Evolutionary conservation across 2,113 vertebrate genomes (phyloP).

Genomic region (Pleuronectes platessa): DNA sequence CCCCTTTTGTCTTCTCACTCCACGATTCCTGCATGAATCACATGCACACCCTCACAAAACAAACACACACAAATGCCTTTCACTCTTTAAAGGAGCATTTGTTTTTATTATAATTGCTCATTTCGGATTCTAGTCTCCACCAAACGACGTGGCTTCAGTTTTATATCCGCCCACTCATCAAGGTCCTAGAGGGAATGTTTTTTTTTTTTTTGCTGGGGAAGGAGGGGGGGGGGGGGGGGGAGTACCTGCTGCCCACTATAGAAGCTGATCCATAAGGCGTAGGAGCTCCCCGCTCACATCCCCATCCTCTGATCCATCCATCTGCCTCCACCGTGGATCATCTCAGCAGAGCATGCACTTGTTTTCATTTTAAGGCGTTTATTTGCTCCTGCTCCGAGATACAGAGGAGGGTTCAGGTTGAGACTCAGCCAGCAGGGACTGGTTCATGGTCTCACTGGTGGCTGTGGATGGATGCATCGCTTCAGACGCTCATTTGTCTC

Average conservation of each 20-base stretch:
- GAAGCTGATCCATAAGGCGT: slow-evolving; percentile 75
- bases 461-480: neutral
- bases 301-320: slow-evolving; percentile 57
- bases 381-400: slow-evolving; percentile 26
- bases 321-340: slow-evolving; percentile 60
- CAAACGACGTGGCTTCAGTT: slow-evolving; percentile 65
- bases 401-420: slow-evolving; percentile 36
- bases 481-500: neutral
- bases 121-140: slow-evolving; percentile 37
- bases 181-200: slow-evolving; percentile 47
- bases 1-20: slow-evolving; percentile 19
- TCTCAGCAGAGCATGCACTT: slow-evolving; percentile 47
- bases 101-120: slow-evolving; percentile 28
- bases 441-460: slow-evolving; percentile 6
- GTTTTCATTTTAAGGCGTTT: slow-evolving; percentile 48
- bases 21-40: slow-evolving; percentile 47
- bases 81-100: slow-evolving; percentile 16
- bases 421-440: slow-evolving; percentile 22
- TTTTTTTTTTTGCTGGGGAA: slow-evolving; percentile 6
- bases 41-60: slow-evolving; percentile 25
- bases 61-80: slow-evolving; percentile 14
- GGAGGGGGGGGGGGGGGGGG: neutral
- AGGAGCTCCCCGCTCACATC: slow-evolving; percentile 67
- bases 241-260: slow-evolving; percentile 63
- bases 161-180: slow-evolving; percentile 66